Evolutionary conservation across 2,888 invertebrate species (phyloP), one percentile per base, ranked within the genome.

Genomic region (Dendrolimus houi): DNA sequence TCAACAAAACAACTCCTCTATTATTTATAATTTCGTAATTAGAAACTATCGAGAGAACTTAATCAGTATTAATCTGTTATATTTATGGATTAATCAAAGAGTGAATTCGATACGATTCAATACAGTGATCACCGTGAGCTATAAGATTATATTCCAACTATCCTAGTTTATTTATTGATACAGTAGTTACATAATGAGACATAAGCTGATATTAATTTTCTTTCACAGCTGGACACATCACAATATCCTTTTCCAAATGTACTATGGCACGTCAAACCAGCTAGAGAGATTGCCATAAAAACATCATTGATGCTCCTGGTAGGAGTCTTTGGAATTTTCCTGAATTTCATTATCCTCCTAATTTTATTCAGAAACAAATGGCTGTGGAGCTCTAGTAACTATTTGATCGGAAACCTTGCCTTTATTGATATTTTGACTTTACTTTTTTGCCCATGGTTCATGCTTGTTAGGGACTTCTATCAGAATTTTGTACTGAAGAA

Each of bases 401-500:
- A 94, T 52, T 85, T 96, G 55, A 93, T 96, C 41, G 94, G 93
- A 53, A 96, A 96, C 69, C 92, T 96, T 93, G 95, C 96, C 0
- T 70, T 93, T 0, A 94, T 94, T 0, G 96, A 96, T 76, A 81
- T 95, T 14, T 70, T 93, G 1, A 93, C 94, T 0, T 76, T 95
- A 6, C 61, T 95, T 0, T 83, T 95, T 9, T 95, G 95, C 57
- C 95, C 96, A 0, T 94, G 94, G 92, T 93, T 96, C 69, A 94
- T 95, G 82, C 85, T 97, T 62, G 92, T 94, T 12, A 90, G 93
- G 54, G 95, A 96, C 75, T 93, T 96, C 69, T 95, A 93, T 71
- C 96, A 96, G 83, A 95, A 95, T 68, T 97, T 94, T 77, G 91
- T 94, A 63, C 81, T 97, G 59, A 95, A 94, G 14, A 85, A 88